Evolutionary conservation across 2,113 vertebrate genomes (phyloP), one percentile per base, ranked within the genome.

Genomic region (Rana temporaria): DNA sequence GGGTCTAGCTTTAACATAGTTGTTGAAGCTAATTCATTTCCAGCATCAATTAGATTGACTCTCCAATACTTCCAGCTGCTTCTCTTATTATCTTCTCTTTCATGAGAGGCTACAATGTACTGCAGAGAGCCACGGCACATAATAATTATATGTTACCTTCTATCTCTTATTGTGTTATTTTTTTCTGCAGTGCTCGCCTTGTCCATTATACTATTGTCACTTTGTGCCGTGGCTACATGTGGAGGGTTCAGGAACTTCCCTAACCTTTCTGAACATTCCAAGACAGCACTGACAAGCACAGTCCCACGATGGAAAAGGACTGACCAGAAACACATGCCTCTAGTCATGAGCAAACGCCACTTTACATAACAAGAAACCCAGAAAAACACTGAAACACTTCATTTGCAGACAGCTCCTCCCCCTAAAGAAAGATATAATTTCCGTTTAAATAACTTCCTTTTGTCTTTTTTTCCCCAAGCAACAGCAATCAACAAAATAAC

Each of bases 401-500:
- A 83, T 83, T 76, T 53, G 74, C 52, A 82, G 71, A 60, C 69
- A 56, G 34, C 71, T 83, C 81, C 81, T 18, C 81, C 81, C 60
- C 53, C 32, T 60, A 83, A 59, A 83, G 71, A 75, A 83, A 76
- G 72, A 83, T 83, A 76, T 83, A 75, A 83, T 75, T 75, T 75
- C 53, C 60, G 80, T 75, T 75, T 59, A 82, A 82, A 82, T 75
- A 82, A 82, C 71, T 76, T 83, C 81, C 81, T 76, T 83, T 83
- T 76, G 81, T 83, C 72, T 76, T 82, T 81, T 68, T 82, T 20
- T 55, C 63, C 57, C 62, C 59, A 66, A 82, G 80, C 70, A 67
- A 82, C 71, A 32, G 81, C 72, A 83, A 83, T 76, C 81, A 83
- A 68, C 81, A 59, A 83, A 83, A 83, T 83, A 83, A 83, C 81